A percentile compares a stretch with the other conserved stretches of the same genome.
These are phyloP conservation scores for Aurelia sp. DNA, from an alignment of 30 jellyfish, hydroid and myxozoan genomes.

Conservation along the genomic window DNA sequence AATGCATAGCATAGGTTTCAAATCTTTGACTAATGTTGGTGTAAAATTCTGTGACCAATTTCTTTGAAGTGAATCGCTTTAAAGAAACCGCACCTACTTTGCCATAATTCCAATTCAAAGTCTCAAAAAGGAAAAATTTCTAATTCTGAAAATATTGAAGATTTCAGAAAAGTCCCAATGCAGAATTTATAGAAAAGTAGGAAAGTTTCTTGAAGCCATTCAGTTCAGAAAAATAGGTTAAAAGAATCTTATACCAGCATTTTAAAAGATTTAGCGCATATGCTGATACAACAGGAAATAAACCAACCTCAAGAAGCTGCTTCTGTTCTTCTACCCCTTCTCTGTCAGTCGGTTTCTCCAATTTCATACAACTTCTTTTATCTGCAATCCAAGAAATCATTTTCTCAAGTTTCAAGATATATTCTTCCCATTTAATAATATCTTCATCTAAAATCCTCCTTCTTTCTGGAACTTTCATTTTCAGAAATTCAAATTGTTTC, in stretches of 20 bases:
- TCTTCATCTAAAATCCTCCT: slow-evolving; percentile 15
- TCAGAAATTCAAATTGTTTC: slow-evolving; percentile 1
- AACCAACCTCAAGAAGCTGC: slow-evolving; percentile 47
- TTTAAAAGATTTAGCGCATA: background rate
- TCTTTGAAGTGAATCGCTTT: background rate
- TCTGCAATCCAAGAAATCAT: slow-evolving; percentile 40
- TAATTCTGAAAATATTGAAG: no score
- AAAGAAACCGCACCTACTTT: background rate
- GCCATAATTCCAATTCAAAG: no score
- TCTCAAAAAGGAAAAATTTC: no score
- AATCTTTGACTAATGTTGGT: background rate
- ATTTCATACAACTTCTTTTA: slow-evolving; percentile 12
- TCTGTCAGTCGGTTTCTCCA: slow-evolving; percentile 54
- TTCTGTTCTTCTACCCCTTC: slow-evolving; percentile 36
- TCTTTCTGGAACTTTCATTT: slow-evolving; percentile 10
- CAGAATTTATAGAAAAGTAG: no score
- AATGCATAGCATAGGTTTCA: slow-evolving; percentile 7
- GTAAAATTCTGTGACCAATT: background rate
- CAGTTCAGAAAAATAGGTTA: no score
- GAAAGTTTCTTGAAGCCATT: background rate
- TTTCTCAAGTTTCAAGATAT: slow-evolving; percentile 19
- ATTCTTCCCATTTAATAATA: slow-evolving; percentile 39
- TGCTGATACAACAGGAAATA: background rate
- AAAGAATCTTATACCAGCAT: no score
- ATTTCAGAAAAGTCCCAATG: no score